These are phyloP conservation scores for Cephus nigrinus DNA, from an alignment of 2,888 invertebrate genomes.

Conservation along the genomic window DNA sequence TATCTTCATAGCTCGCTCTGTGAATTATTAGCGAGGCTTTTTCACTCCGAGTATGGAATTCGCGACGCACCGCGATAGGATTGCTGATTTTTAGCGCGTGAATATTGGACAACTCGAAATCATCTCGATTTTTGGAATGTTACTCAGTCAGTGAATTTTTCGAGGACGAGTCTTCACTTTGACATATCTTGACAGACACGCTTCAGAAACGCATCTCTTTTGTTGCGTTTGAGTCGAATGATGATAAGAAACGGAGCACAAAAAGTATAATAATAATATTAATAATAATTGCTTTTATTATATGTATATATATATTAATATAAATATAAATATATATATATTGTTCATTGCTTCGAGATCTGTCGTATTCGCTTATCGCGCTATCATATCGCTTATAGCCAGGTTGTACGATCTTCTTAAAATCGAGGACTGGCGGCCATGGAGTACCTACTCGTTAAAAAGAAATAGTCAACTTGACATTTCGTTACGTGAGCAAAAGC, in stretches of 20 bases:
- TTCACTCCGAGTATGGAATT: constrained; percentile 25
- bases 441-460: not conserved
- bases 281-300: too few species aligned
- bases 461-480: not conserved
- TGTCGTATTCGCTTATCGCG: not conserved
- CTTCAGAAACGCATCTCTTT: not conserved
- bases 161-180: not conserved
- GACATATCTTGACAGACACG: not conserved
- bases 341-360: not conserved
- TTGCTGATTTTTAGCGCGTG: not conserved
- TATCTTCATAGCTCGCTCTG: constrained; percentile 52
- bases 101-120: not conserved
- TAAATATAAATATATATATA: not conserved
- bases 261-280: not conserved
- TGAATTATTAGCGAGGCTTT: constrained; percentile 48
- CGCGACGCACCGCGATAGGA: constrained; percentile 4
- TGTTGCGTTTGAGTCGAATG: not conserved
- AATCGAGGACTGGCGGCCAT: not conserved
- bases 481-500: not conserved
- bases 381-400: not conserved
- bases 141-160: not conserved
- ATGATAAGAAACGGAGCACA: not conserved
- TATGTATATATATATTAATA: too few species aligned
- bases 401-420: not conserved
- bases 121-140: not conserved